Evolutionary conservation across 2,888 invertebrate species (phyloP).

Genomic region (Tenodera sinensis): DNA sequence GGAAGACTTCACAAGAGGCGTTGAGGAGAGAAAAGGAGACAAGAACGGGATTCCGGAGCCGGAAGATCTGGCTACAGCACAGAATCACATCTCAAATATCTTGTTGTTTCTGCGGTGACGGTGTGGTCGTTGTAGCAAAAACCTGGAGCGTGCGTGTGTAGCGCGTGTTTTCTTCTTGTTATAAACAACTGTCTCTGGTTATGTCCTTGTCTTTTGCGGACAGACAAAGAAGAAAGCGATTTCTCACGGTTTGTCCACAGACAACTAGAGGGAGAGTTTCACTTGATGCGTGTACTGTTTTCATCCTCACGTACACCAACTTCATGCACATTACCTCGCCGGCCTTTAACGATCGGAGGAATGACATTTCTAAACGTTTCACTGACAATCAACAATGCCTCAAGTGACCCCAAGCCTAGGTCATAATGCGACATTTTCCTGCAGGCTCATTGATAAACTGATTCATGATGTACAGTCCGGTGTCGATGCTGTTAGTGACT

Average conservation of each 20-base stretch:
- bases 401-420: no score
- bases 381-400: no score
- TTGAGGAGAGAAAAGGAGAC: not conserved
- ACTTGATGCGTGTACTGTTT: not conserved
- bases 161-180: not conserved
- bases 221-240: not conserved
- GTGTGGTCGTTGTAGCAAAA: not conserved
- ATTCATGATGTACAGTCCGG: no score
- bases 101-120: not conserved
- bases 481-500: no score
- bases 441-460: no score
- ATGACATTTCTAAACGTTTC: no score
- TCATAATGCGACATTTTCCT: no score
- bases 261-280: not conserved
- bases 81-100: not conserved
- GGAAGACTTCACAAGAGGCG: no score
- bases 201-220: not conserved
- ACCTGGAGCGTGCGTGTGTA: not conserved
- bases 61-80: not conserved
- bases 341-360: no score
- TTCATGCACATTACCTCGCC: not conserved
- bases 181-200: not conserved
- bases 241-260: not conserved
- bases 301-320: not conserved
- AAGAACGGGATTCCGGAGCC: not conserved